phyloP scores from a whole-genome alignment of 2,113 vertebrate species.

The Lepisosteus osseus region DNA sequence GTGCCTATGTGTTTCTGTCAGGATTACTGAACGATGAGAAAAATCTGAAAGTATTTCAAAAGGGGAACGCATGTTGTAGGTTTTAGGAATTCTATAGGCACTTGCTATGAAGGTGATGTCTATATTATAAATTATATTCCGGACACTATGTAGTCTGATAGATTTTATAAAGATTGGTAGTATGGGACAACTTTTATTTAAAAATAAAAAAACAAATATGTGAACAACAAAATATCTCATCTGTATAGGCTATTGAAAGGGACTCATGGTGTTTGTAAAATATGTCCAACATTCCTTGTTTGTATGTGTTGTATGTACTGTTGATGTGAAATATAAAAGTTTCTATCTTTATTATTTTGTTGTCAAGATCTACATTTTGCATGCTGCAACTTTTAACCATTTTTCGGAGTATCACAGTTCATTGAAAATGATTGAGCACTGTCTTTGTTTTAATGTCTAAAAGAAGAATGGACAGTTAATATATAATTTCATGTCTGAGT shows the following conservation, averaged over 20 bases:
- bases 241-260: conserved; percentile 71
- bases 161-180: conserved; percentile 99
- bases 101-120: conserved; percentile 96
- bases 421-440: conserved; percentile 86
- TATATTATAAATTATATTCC: conserved; percentile 98
- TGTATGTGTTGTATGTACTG: conserved; percentile 99
- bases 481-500: conserved; percentile 75
- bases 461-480: conserved; percentile 75
- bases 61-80: conserved; percentile 84
- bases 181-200: conserved; percentile 90
- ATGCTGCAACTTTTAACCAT: conserved; percentile 85
- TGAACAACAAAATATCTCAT: conserved; percentile 76
- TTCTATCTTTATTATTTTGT: conserved; percentile 99
- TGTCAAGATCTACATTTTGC: conserved; percentile 90
- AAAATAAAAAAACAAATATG: conserved; percentile 64
- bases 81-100: conserved; percentile 87
- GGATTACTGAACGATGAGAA: conserved; percentile 65
- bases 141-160: conserved; percentile 99
- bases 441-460: conserved; percentile 74
- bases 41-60: conserved; percentile 56
- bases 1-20: conserved; percentile 91
- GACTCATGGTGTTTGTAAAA: conserved; percentile 95
- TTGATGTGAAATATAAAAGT: conserved; percentile 98
- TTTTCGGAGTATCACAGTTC: conserved; percentile 82
- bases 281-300: conserved; percentile 95